phyloP scores from a whole-genome alignment of 2,113 vertebrate genomes.

The Cinclus mexicanus region DNA sequence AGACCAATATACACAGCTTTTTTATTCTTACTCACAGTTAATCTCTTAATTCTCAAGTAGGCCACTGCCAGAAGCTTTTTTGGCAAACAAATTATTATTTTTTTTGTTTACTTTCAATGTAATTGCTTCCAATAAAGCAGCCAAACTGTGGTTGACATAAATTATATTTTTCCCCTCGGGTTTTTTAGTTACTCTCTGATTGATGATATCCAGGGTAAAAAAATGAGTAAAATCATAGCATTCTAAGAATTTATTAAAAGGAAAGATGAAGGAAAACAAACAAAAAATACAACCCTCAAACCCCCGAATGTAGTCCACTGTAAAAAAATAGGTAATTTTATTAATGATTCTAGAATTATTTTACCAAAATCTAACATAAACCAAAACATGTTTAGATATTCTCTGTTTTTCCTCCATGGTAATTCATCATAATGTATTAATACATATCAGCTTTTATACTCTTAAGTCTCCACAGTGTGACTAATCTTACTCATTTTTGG shows the following conservation, averaged over 20 bases:
- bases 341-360: background rate
- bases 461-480: constrained; percentile 11
- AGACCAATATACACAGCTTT: background rate
- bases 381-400: background rate
- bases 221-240: background rate
- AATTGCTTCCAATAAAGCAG: background rate
- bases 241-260: background rate
- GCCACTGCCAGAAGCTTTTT: background rate
- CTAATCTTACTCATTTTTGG: constrained; percentile 22
- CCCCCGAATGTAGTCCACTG: background rate
- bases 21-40: background rate
- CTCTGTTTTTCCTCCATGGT: background rate
- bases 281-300: background rate
- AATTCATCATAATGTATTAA: constrained; percentile 1
- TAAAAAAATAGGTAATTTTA: background rate
- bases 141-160: background rate
- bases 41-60: background rate
- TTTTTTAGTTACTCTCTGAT: background rate
- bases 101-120: background rate
- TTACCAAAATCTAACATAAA: background rate
- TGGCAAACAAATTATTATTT: background rate
- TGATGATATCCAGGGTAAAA: background rate
- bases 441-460: constrained; percentile 26
- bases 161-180: background rate
- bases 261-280: background rate